A percentile compares a stretch with the other conserved stretches of the same genome.
Evolutionary conservation across 2,888 invertebrate genomes (phyloP).

Genomic region (Eulithis prunata): DNA sequence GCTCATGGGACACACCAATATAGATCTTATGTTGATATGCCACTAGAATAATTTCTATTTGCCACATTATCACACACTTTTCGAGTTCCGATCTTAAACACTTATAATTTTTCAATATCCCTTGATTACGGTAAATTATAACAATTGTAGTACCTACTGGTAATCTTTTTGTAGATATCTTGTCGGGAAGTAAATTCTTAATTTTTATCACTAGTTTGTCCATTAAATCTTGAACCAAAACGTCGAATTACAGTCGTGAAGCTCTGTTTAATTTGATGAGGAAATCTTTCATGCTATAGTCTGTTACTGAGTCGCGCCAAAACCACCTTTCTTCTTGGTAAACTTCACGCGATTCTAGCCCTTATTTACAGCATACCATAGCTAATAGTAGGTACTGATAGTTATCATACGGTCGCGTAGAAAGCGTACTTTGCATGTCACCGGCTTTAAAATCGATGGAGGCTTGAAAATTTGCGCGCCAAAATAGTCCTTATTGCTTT

Average conservation of each 20-base stretch:
- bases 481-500: not conserved
- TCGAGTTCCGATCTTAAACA: slow-evolving; percentile 1
- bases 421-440: no score
- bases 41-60: slow-evolving; percentile 6
- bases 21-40: not conserved
- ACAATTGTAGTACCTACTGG: no score
- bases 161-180: no score
- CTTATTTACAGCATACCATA: not conserved
- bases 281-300: no score
- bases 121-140: not conserved
- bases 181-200: no score
- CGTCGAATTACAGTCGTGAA: no score
- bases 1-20: not conserved
- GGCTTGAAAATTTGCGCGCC: not conserved
- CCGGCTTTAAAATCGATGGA: not conserved
- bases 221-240: no score
- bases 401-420: not conserved
- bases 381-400: not conserved
- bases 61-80: slow-evolving; percentile 1
- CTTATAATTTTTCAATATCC: not conserved
- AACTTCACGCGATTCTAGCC: not conserved
- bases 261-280: no score
- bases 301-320: no score
- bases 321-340: no score
- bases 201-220: no score